Conservation (phyloP, 1,140 invertebrate species). For the Muscidifurax raptorellus region DNA sequence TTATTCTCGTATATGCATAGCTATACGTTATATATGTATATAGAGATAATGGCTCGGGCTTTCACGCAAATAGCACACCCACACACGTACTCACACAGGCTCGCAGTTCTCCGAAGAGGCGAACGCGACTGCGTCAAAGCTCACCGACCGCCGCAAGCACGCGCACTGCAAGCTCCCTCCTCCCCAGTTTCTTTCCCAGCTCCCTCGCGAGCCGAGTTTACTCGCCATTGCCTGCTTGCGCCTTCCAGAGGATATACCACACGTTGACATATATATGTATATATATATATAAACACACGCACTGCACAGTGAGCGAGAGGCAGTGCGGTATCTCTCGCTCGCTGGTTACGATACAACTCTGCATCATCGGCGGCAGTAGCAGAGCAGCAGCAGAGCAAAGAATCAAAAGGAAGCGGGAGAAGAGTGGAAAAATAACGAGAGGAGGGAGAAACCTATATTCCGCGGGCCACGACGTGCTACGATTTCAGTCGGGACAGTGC, state of each 20-base stretch:
- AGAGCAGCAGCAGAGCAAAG: not conserved
- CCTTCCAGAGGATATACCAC: not conserved
- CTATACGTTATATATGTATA: too few relatives aligned
- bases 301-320: too few relatives aligned
- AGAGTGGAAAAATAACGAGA: not conserved
- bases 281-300: too few relatives aligned
- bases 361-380: not conserved
- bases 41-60: too few relatives aligned
- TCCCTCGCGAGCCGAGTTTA: not conserved
- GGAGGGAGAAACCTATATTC: conserved; percentile 11
- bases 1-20: too few relatives aligned
- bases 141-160: conserved; percentile 10
- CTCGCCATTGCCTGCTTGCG: not conserved
- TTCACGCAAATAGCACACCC: too few relatives aligned
- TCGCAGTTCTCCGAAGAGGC: not conserved
- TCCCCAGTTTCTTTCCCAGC: not conserved
- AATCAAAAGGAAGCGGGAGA: not conserved
- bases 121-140: conserved; percentile 36
- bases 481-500: conserved; percentile 21
- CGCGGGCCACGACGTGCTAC: not conserved
- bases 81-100: not conserved
- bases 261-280: too few relatives aligned
- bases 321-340: too few relatives aligned
- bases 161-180: conserved; percentile 37
- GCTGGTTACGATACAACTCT: too few relatives aligned